These are phyloP conservation scores for Hiodon alosoides DNA, from an alignment of 2,113 vertebrate species.

Conservation along the genomic window DNA sequence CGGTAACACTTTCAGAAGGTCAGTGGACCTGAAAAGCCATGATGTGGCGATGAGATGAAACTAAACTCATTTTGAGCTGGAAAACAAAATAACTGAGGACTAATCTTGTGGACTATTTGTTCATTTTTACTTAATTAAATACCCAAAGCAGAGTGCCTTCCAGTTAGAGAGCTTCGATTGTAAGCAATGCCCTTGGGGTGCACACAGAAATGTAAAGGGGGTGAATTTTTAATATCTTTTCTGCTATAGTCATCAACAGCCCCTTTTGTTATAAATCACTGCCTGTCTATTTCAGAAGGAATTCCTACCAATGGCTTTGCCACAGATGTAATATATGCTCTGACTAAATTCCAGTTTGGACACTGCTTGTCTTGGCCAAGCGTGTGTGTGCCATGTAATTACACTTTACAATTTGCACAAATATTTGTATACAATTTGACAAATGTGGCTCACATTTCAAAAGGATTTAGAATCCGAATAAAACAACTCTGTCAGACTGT, in stretches of 20 bases:
- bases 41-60: not conserved
- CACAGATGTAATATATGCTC: not conserved
- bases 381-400: not conserved
- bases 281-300: not conserved
- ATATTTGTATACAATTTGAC: conserved; percentile 1
- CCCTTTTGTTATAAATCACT: not conserved
- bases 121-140: too few relatives aligned
- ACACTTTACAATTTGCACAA: not conserved
- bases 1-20: not conserved
- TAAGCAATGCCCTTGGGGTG: too few relatives aligned
- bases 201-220: too few relatives aligned
- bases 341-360: not conserved
- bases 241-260: not conserved
- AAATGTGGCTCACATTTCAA: not conserved
- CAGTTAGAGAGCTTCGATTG: too few relatives aligned
- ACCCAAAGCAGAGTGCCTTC: too few relatives aligned
- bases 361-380: not conserved
- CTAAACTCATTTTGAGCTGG: conserved; percentile 1
- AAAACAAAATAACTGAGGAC: too few relatives aligned
- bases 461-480: not conserved
- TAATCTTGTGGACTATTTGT: too few relatives aligned
- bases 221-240: too few relatives aligned
- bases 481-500: too few relatives aligned
- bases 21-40: not conserved
- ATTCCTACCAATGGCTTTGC: not conserved